A percentile compares a stretch with the other conserved stretches of the same genome.
These are phyloP conservation scores for Tolmerus cingulatus DNA, from an alignment of 2,888 invertebrate genomes.

Conservation along the genomic window DNA sequence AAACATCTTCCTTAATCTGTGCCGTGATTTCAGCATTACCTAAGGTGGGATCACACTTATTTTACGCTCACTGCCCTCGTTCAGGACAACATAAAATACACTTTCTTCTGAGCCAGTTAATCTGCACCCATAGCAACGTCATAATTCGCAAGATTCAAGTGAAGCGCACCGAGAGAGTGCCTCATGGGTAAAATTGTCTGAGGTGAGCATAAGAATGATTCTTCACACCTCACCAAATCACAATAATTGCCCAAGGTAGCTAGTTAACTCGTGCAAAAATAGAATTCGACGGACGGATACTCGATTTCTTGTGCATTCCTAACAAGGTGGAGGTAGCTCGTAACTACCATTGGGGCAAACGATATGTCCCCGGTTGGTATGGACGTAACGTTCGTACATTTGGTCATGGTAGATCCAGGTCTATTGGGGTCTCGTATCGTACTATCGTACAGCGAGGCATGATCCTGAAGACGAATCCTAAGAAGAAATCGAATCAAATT, in stretches of 20 bases:
- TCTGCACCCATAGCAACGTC: neutral
- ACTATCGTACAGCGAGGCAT: neutral
- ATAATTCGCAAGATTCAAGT: neutral
- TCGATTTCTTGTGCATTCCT: neutral
- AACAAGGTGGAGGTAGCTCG: neutral
- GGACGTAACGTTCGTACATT: neutral
- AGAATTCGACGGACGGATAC: neutral
- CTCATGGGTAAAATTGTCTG: neutral
- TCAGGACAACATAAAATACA: neutral
- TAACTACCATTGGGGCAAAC: neutral
- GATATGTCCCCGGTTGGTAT: neutral
- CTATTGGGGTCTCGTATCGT: neutral
- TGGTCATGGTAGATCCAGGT: neutral
- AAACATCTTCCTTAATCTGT: neutral
- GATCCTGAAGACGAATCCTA: neutral
- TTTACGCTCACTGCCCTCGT: neutral
- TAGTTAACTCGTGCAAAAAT: neutral
- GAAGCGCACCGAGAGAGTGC: neutral
- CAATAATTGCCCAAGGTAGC: neutral
- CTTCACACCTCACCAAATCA: slow-evolving; percentile 1
- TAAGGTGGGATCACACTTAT: neutral
- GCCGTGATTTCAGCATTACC: neutral
- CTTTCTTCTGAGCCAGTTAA: neutral
- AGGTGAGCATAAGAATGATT: slow-evolving; percentile 3
- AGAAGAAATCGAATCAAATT: slow-evolving; percentile 34